phyloP scores from a whole-genome alignment of 2,888 invertebrate species.

The Acutogordius australiensis region DNA sequence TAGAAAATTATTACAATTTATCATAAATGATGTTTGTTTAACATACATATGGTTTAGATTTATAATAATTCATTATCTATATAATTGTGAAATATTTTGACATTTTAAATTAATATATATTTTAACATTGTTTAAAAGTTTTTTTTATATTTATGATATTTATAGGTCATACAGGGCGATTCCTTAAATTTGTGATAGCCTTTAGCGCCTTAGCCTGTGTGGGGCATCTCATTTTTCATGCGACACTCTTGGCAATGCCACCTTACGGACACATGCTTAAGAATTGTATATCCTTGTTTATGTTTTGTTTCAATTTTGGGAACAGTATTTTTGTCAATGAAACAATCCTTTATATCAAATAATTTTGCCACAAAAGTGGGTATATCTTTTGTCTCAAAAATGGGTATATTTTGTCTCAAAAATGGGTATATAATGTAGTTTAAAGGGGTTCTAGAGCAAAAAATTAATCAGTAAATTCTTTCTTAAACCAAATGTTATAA shows the following conservation, averaged over 20 bases:
- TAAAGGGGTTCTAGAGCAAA: too few species aligned
- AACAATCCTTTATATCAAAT: too few species aligned
- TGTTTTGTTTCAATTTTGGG: too few species aligned
- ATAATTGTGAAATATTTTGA: background rate
- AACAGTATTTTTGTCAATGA: too few species aligned
- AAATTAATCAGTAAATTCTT: too few species aligned
- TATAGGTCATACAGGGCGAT: constrained; percentile 7
- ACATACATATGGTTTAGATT: background rate
- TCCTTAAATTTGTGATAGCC: constrained; percentile 16
- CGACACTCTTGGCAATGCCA: constrained; percentile 12
- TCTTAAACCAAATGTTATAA: too few species aligned
- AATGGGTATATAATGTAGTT: too few species aligned
- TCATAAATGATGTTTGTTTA: background rate
- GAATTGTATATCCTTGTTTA: constrained; percentile 13
- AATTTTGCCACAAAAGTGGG: too few species aligned
- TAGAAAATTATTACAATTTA: too few species aligned
- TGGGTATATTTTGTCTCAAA: too few species aligned
- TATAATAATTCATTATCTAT: background rate
- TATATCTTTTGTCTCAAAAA: too few species aligned
- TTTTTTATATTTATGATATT: too few species aligned
- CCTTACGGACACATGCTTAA: constrained; percentile 13
- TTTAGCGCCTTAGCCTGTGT: constrained; percentile 18
- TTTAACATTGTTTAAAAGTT: background rate
- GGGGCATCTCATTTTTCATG: constrained; percentile 17
- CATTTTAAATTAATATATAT: background rate